A percentile compares a stretch with the other conserved stretches of the same genome.
Conservation (phyloP, 2,888 invertebrate genomes). For the Pristionchus maxplancki region DNA sequence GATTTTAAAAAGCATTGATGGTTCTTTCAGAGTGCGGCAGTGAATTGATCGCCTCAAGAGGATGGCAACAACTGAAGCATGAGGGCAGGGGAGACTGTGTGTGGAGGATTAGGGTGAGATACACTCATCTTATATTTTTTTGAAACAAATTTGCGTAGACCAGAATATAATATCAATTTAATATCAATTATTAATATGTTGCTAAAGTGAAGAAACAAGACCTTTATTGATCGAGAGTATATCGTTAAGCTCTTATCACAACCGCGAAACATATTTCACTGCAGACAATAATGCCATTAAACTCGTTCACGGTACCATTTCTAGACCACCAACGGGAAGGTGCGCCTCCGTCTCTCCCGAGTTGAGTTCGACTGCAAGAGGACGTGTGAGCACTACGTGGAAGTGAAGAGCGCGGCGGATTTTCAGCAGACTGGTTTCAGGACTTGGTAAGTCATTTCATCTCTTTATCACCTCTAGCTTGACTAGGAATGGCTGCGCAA, state of each 20-base stretch:
- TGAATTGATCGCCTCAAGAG: constrained; percentile 64
- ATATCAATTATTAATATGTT: too few relatives aligned
- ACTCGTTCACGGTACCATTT: neutral
- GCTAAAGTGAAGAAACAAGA: too few relatives aligned
- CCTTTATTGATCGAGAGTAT: too few relatives aligned
- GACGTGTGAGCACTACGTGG: constrained; percentile 73
- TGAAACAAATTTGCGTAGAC: neutral
- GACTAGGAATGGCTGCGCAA: too few relatives aligned
- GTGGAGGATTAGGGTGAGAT: constrained; percentile 70
- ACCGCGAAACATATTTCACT: too few relatives aligned
- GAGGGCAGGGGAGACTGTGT: constrained; percentile 72
- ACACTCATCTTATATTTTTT: too few relatives aligned
- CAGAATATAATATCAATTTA: too few relatives aligned
- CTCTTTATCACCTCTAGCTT: too few relatives aligned
- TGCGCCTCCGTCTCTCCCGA: constrained; percentile 68
- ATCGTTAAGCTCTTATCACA: too few relatives aligned
- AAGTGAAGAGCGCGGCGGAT: constrained; percentile 74
- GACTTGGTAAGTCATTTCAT: constrained; percentile 63
- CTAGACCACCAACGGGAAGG: constrained; percentile 63
- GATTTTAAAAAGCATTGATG: too few relatives aligned
- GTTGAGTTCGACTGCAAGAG: constrained; percentile 70
- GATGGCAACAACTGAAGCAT: constrained; percentile 75
- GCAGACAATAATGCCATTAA: neutral
- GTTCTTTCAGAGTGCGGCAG: constrained; percentile 60
- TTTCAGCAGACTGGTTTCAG: constrained; percentile 76